phyloP scores from a whole-genome alignment of 1,140 invertebrate species.

The Antheraea pernyi region DNA sequence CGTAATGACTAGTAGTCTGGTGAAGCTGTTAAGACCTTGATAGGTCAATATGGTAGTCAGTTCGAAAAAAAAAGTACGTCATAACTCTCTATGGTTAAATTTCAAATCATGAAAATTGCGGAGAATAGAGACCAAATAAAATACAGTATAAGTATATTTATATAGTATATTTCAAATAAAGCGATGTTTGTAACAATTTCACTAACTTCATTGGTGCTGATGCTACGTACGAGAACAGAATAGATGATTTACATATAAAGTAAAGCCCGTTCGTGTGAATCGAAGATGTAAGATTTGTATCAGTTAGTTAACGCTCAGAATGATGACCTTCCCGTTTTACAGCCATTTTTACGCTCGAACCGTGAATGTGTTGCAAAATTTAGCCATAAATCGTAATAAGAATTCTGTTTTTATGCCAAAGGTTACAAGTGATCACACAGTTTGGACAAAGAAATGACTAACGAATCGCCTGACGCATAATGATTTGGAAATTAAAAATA shows the following conservation, averaged over 20 bases:
- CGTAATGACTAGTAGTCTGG: too few species aligned
- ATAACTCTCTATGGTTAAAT: too few species aligned
- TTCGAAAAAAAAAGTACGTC: too few species aligned
- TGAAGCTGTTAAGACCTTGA: too few species aligned
- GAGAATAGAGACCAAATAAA: too few species aligned
- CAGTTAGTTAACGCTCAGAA: constrained; percentile 39
- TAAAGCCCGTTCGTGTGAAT: constrained; percentile 28
- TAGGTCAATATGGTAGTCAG: too few species aligned
- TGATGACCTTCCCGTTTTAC: constrained; percentile 61
- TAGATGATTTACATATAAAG: constrained; percentile 27
- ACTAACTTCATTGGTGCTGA: neutral
- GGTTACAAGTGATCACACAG: constrained; percentile 21
- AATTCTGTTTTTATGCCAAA: constrained; percentile 29
- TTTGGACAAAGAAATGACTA: constrained; percentile 25
- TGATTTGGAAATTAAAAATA: constrained; percentile 8
- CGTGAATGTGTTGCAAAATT: constrained; percentile 26
- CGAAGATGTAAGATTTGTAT: constrained; percentile 37
- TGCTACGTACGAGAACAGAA: neutral
- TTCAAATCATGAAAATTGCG: too few species aligned
- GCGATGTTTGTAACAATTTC: too few species aligned
- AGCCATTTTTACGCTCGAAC: constrained; percentile 39
- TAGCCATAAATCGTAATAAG: constrained; percentile 41
- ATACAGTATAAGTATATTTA: too few species aligned
- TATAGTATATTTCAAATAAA: too few species aligned
- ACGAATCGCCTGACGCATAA: constrained; percentile 23